A percentile compares a stretch with the other conserved stretches of the same genome.
Conservation (phyloP, 2,113 vertebrate genomes). For the Neodon shergylaensis region DNA sequence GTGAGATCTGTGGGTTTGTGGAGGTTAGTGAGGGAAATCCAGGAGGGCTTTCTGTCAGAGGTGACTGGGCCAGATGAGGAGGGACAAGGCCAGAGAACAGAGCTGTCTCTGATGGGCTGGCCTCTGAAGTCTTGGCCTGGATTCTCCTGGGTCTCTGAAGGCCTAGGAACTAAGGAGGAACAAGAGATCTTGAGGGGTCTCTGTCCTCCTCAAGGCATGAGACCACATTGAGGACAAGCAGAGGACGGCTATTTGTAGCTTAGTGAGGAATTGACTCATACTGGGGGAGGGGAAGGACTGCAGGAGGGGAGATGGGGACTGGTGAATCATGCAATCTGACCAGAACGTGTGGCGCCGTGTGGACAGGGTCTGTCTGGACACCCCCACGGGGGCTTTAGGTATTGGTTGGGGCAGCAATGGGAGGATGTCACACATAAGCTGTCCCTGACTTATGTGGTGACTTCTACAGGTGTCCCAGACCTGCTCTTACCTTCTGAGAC, state of each 20-base stretch:
- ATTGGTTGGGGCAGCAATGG: neutral
- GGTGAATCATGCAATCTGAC: conserved; percentile 56
- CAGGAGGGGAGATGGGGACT: conserved; percentile 32
- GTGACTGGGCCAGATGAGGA: neutral
- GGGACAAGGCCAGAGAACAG: neutral
- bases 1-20: neutral
- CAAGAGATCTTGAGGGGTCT: conserved; percentile 1
- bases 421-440: neutral
- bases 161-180: neutral
- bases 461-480: neutral
- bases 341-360: neutral
- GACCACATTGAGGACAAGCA: conserved; percentile 39
- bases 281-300: conserved; percentile 54
- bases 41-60: neutral
- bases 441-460: neutral
- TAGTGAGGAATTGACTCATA: conserved; percentile 73
- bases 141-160: neutral
- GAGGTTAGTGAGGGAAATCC: neutral
- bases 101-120: neutral
- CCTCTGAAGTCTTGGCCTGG: neutral
- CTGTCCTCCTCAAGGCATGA: conserved; percentile 44
- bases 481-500: neutral
- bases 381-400: neutral
- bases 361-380: neutral
- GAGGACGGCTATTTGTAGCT: conserved; percentile 68